Base-by-base conservation (phyloP, 2,888 invertebrate genomes). In the Calameuta idolon region DNA sequence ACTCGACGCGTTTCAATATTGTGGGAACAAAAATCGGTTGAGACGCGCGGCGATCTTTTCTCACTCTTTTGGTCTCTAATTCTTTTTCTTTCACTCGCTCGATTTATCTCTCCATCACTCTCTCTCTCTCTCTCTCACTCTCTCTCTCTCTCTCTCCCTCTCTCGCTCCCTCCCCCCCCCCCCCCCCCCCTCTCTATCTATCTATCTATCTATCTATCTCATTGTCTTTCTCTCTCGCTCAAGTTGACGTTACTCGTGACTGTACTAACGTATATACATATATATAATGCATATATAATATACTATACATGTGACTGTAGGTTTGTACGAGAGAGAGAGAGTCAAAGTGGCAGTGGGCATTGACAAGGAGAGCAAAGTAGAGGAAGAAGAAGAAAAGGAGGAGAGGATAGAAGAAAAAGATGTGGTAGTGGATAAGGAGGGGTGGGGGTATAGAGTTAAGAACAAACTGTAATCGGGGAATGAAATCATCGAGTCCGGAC, bases 1-100 rank as follows among this genome's bases (percentile, higher is more conserved):
- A 91, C 90, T 91, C 90, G 88, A 88, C 90, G 87, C 80, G 88
- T 90, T 90, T 90, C 90, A 89, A 88, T 89, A 90, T 90, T 91
- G 90, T 91, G 90, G 90, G 91, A 91, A 91, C 89, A 85, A 87
- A 86, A 90, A 81, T 81, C 75, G 74, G 75, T 23, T 76, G 76
- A 73, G 76, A 75, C 68, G 75, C 40, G 40, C 40, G 40, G 40
- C 40, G 23, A 23, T 40, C 40, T 71, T 15, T 31, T 31, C 33
- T 71, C 71, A 33, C 71, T 79, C 79, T 80, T 76, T 75, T 77
- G 71, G 73, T 74, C 76, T 79, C 81, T 83, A 35, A 35, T 35
- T 83, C 80, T 81, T 76, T 81, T 79, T 81, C 75, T 77, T 74
- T 74, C 76, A 69, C 69, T 68, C 69, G 40, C 69, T 73, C 69